Evolutionary conservation across 2,797 vertebrate species (phyloP).

Genomic region (Centroberyx gerrardi): DNA sequence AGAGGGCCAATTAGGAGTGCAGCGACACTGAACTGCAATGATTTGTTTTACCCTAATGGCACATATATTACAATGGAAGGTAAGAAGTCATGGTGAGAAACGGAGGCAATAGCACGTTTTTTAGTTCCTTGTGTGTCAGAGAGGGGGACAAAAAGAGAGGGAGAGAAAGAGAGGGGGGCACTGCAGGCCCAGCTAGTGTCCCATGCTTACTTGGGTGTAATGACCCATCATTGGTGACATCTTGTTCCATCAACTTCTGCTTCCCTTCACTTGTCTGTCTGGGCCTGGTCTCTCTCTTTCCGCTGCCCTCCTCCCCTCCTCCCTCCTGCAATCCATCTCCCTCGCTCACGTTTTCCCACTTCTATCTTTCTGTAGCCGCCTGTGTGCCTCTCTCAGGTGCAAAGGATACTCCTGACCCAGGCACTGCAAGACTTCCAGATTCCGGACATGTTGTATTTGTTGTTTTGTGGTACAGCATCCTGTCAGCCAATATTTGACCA

Average conservation of each 20-base stretch:
- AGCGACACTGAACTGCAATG: conserved; percentile 31
- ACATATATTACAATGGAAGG: conserved; percentile 39
- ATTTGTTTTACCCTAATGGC: conserved; percentile 51
- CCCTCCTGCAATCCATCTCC: conserved; percentile 70
- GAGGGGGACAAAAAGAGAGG: conserved; percentile 54
- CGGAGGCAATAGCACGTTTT: conserved; percentile 43
- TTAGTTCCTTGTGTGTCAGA: conserved; percentile 49
- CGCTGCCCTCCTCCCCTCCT: conserved; percentile 62
- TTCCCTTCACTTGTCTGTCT: conserved; percentile 94
- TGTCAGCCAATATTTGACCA: neutral
- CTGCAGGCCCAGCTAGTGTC: conserved; percentile 89
- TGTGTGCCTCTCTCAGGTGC: conserved; percentile 49
- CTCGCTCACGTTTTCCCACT: conserved; percentile 38
- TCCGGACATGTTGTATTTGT: neutral
- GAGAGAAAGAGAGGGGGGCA: conserved; percentile 79
- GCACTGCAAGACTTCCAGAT: conserved; percentile 21
- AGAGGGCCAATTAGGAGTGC: conserved; percentile 57
- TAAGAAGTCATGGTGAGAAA: conserved; percentile 44
- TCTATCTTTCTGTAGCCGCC: conserved; percentile 17
- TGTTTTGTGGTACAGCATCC: neutral
- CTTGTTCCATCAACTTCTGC: conserved; percentile 97
- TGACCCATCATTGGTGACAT: conserved; percentile 95
- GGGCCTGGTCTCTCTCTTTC: conserved; percentile 66
- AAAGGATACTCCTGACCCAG: conserved; percentile 79
- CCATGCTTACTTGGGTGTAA: conserved; percentile 93